Conservation (phyloP, 2,797 vertebrate genomes). For the Sciaenops ocellatus region DNA sequence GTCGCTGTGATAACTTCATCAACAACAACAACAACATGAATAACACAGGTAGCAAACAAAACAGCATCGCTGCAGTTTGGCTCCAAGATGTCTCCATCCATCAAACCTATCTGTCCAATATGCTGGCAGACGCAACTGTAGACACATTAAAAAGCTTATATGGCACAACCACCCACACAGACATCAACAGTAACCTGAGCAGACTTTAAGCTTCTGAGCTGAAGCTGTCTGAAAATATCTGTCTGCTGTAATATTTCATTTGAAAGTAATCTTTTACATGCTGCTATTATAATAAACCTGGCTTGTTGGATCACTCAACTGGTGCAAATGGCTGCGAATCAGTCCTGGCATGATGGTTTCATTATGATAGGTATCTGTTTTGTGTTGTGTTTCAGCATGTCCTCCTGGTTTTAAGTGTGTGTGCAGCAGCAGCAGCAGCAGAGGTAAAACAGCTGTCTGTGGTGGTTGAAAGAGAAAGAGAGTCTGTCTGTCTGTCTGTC, state of each 20-base stretch:
- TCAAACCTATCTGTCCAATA: slow-evolving; percentile 58
- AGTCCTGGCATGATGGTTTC: slow-evolving; percentile 20
- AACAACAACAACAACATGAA: slow-evolving; percentile 47
- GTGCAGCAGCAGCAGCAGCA: slow-evolving; percentile 33
- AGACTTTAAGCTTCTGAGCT: slow-evolving; percentile 35
- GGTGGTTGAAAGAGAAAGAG: slow-evolving; percentile 19
- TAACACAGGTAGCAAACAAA: slow-evolving; percentile 50
- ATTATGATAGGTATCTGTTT: slow-evolving; percentile 26
- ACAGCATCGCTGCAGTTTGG: slow-evolving; percentile 43
- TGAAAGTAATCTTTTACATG: slow-evolving; percentile 33
- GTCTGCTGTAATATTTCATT: slow-evolving; percentile 35
- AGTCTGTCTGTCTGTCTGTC: slow-evolving; percentile 6
- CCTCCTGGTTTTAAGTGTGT: slow-evolving; percentile 28
- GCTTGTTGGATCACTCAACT: slow-evolving; percentile 35
- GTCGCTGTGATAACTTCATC: slow-evolving; percentile 53
- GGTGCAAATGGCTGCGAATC: slow-evolving; percentile 34
- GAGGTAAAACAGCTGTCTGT: slow-evolving; percentile 62
- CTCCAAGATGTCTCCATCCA: slow-evolving; percentile 51
- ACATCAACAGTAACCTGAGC: slow-evolving; percentile 34
- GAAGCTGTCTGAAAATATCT: slow-evolving; percentile 35
- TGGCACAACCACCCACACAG: slow-evolving; percentile 43
- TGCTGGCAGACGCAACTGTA: slow-evolving; percentile 46
- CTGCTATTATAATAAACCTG: slow-evolving; percentile 30
- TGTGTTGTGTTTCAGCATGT: slow-evolving; percentile 18
- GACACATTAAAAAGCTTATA: slow-evolving; percentile 55